A percentile compares a stretch with the other conserved stretches of the same genome.
phyloP scores from a whole-genome alignment of 2,888 invertebrate species.

The Neria commutata region DNA sequence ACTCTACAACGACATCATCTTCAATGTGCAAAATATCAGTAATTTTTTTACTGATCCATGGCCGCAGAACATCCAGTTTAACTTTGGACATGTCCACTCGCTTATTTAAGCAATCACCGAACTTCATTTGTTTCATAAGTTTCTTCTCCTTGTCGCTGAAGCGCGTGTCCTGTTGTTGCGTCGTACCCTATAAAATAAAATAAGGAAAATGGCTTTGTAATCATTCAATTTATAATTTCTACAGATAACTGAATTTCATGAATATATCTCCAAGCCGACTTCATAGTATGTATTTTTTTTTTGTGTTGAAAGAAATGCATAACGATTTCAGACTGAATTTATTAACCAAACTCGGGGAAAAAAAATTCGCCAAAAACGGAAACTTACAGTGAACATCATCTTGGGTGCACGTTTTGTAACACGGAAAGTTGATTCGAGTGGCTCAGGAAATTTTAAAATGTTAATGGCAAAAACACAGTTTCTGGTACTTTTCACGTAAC shows the following conservation, averaged over 20 bases:
- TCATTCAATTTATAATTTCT: no score
- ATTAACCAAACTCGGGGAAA: no score
- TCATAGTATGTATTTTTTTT: not conserved
- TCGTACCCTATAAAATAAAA: slow-evolving; percentile 99
- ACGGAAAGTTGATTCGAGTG: not conserved
- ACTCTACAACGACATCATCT: slow-evolving; percentile 98
- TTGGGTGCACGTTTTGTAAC: slow-evolving; percentile 26
- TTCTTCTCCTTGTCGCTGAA: slow-evolving; percentile 99
- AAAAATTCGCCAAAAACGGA: no score
- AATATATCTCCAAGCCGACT: not conserved
- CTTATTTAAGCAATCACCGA: slow-evolving; percentile 90
- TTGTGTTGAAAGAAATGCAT: no score
- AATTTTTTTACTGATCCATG: slow-evolving; percentile 97
- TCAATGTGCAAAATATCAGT: slow-evolving; percentile 96
- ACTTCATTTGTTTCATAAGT: slow-evolving; percentile 97
- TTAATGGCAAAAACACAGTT: no score
- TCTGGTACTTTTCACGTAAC: no score
- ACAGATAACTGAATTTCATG: not conserved
- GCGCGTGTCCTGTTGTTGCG: slow-evolving; percentile 97
- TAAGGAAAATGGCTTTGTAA: no score
- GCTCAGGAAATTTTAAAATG: no score
- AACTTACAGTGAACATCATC: slow-evolving; percentile 59
- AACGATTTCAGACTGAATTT: no score
- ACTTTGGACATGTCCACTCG: slow-evolving; percentile 99
- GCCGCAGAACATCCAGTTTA: slow-evolving; percentile 95